Evolutionary conservation across 1,140 invertebrate species (phyloP).

Genomic region (Brachionus angularis): DNA sequence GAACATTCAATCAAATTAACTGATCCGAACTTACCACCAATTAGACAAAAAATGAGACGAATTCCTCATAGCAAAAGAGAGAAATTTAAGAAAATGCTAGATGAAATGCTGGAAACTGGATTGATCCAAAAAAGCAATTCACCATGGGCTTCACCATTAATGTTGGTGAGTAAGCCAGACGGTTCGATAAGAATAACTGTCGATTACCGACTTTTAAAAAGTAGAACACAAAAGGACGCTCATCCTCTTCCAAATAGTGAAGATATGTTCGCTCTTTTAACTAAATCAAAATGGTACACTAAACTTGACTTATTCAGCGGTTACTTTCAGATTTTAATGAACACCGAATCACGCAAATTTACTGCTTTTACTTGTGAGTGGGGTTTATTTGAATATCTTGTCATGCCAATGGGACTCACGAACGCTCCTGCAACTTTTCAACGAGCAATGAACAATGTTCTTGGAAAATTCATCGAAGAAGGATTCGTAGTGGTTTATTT

Average conservation of each 20-base stretch:
- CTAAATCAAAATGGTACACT: background rate
- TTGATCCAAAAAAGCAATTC: background rate
- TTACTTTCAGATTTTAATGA: background rate
- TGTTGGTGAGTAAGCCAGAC: too few relatives aligned
- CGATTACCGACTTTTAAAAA: slow-evolving; percentile 41
- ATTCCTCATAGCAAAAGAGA: too few relatives aligned
- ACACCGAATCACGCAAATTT: background rate
- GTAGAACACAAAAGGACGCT: slow-evolving; percentile 32
- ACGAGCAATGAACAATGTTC: slow-evolving; percentile 48
- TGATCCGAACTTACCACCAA: too few relatives aligned
- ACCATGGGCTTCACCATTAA: too few relatives aligned
- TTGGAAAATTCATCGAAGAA: background rate
- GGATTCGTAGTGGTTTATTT: background rate
- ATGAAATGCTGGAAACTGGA: too few relatives aligned
- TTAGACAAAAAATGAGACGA: too few relatives aligned
- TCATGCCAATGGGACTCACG: slow-evolving; percentile 56
- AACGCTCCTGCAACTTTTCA: slow-evolving; percentile 54
- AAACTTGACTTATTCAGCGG: background rate
- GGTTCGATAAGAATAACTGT: background rate
- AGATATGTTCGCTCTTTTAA: slow-evolving; percentile 44
- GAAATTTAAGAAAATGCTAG: too few relatives aligned
- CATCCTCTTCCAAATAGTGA: slow-evolving; percentile 44
- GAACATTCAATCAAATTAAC: too few relatives aligned
- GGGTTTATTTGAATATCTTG: slow-evolving; percentile 46
- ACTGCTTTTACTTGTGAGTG: background rate